These are phyloP conservation scores for Drosophila subpulchrella DNA, from an alignment of 1,140 invertebrate species.

Conservation along the genomic window DNA sequence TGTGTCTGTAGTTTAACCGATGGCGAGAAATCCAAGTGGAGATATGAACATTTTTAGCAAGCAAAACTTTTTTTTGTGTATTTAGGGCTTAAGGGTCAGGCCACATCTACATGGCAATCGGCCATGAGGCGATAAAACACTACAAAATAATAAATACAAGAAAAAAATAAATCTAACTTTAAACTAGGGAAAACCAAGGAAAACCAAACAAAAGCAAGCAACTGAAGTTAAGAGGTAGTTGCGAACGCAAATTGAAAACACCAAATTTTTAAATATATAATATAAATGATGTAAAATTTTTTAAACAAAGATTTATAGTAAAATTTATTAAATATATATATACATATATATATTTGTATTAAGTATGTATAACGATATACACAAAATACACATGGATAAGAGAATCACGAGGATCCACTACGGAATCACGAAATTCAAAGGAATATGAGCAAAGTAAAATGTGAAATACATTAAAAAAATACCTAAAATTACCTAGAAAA, in stretches of 20 bases:
- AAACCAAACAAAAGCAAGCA: conserved; percentile 28
- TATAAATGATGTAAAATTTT: conserved; percentile 66
- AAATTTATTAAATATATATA: conserved; percentile 74
- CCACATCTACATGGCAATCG: conserved; percentile 78
- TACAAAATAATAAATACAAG: conserved; percentile 8
- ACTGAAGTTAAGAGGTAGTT: conserved; percentile 39
- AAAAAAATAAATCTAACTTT: conserved; percentile 12
- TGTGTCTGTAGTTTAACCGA: conserved; percentile 65
- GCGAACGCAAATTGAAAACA: conserved; percentile 70
- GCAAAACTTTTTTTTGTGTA: conserved; percentile 43
- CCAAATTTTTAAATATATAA: conserved; percentile 71
- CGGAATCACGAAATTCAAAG: conserved; percentile 21
- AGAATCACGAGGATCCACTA: conserved; percentile 26
- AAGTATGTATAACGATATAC: conserved; percentile 32
- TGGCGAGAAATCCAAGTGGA: conserved; percentile 8
- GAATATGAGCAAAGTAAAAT: conserved; percentile 48
- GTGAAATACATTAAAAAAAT: conserved; percentile 82
- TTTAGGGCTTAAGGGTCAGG: conserved; percentile 45
- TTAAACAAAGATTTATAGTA: conserved; percentile 80
- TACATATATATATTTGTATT: conserved; percentile 48
- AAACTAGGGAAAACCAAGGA: conserved; percentile 37
- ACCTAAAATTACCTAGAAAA: conserved; percentile 23
- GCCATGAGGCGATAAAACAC: conserved; percentile 30
- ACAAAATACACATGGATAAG: conserved; percentile 38
- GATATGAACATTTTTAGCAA: conserved; percentile 39